A percentile compares a stretch with the other conserved stretches of the same genome.
These are phyloP conservation scores for Linhomoeus sp. DNA, from an alignment of 2,888 invertebrate genomes.

Conservation along the genomic window DNA sequence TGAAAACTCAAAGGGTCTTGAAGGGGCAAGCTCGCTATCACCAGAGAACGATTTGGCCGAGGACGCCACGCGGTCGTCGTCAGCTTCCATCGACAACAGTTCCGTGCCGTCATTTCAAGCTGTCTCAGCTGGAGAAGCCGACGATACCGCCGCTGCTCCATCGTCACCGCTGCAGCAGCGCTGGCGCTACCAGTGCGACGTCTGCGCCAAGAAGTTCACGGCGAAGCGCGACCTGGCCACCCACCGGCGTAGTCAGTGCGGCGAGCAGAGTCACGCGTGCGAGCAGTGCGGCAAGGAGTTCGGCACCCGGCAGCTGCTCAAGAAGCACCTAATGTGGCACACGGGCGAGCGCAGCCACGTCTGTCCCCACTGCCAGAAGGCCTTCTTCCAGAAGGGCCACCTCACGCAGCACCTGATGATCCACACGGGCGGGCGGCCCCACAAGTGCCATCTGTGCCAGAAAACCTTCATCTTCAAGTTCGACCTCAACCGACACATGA, in stretches of 20 bases:
- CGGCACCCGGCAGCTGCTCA: constrained; percentile 30
- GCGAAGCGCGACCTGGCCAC: constrained; percentile 29
- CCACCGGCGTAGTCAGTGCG: constrained; percentile 29
- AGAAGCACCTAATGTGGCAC: constrained; percentile 32
- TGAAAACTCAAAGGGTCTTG: no score
- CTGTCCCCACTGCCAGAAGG: constrained; percentile 24
- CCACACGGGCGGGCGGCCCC: constrained; percentile 14
- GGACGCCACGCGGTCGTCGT: no score
- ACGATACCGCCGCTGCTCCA: background rate
- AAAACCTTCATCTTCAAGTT: constrained; percentile 28
- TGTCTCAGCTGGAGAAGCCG: no score
- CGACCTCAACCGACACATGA: constrained; percentile 24
- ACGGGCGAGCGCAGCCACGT: constrained; percentile 29
- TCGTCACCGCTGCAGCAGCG: no score
- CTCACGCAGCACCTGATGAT: constrained; percentile 28
- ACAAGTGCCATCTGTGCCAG: constrained; percentile 5
- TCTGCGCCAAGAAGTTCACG: constrained; percentile 10
- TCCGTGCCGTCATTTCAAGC: no score
- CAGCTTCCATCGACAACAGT: no score
- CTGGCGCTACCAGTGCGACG: constrained; percentile 25
- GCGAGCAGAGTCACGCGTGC: constrained; percentile 27
- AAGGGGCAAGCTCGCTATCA: no score
- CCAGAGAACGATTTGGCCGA: no score
- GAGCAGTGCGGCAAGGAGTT: constrained; percentile 31
- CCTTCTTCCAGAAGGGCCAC: constrained; percentile 13